Evolutionary conservation across 2,113 vertebrate genomes (phyloP).

Genomic region (Cyanocitta stelleri): DNA sequence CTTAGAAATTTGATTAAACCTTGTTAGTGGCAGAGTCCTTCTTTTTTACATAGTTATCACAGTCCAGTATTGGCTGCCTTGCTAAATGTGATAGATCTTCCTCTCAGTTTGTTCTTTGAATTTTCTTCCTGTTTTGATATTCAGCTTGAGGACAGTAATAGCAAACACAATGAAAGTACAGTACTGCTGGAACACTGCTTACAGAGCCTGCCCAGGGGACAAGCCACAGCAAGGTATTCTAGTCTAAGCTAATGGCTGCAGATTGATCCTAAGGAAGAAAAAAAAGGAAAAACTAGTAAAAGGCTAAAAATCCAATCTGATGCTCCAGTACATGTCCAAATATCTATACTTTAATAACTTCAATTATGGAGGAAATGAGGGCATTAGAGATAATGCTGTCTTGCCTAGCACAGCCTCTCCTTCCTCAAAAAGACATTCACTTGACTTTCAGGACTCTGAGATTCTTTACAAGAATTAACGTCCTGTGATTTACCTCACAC

Average conservation of each 20-base stretch:
- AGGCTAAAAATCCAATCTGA: constrained; percentile 12
- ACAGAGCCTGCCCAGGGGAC: background rate
- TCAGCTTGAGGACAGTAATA: background rate
- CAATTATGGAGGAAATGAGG: background rate
- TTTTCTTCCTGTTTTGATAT: background rate
- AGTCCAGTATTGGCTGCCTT: background rate
- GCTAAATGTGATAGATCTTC: background rate
- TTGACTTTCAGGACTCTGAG: background rate
- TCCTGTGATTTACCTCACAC: background rate
- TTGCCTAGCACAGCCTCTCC: background rate
- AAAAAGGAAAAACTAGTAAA: background rate
- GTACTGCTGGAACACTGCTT: background rate
- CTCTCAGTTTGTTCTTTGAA: background rate
- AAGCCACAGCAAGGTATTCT: background rate
- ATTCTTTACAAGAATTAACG: background rate
- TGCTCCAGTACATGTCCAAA: background rate
- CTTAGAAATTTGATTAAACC: background rate
- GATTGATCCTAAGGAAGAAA: background rate
- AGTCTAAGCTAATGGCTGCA: background rate
- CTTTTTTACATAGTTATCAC: background rate
- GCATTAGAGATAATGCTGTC: background rate
- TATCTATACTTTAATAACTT: background rate
- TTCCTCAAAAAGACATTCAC: background rate
- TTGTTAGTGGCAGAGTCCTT: background rate
- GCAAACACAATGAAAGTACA: background rate